Conservation (phyloP, 2,888 invertebrate species). For the Aphelenchoides bicaudatus region DNA sequence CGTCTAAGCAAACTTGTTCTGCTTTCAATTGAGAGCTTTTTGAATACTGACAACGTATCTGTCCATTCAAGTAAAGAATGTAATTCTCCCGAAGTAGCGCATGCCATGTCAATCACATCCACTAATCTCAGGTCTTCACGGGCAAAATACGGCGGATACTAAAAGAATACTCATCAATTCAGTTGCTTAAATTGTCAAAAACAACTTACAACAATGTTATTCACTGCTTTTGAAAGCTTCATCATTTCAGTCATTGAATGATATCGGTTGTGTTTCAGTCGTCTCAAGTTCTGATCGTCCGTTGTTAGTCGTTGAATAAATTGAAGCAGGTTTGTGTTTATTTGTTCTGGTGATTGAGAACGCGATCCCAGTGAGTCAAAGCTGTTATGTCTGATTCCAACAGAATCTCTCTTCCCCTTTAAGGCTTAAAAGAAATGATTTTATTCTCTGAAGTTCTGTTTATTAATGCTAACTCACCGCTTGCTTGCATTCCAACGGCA, state of each 20-base stretch:
- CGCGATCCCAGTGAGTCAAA: background rate
- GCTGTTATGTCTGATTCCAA: background rate
- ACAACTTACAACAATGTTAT: background rate
- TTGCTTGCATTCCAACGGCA: conserved; percentile 27
- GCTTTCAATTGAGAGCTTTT: conserved; percentile 81
- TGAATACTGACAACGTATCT: conserved; percentile 89
- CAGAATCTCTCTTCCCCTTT: conserved; percentile 8
- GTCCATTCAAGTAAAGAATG: conserved; percentile 94
- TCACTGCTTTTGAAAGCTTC: conserved; percentile 16
- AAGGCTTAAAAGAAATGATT: conserved; percentile 15
- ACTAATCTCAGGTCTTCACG: conserved; percentile 2
- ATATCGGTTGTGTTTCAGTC: conserved; percentile 5
- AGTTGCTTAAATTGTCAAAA: background rate
- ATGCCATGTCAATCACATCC: conserved; percentile 38
- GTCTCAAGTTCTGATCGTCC: conserved; percentile 1
- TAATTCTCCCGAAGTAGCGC: conserved; percentile 66
- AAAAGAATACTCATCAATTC: background rate
- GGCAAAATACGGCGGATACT: conserved; percentile 8
- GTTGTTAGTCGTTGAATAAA: conserved; percentile 12
- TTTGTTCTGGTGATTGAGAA: background rate
- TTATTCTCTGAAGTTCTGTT: no score
- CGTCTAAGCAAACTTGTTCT: conserved; percentile 67
- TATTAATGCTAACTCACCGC: conserved; percentile 27
- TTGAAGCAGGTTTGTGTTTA: background rate
- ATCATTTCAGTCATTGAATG: background rate